phyloP scores from a whole-genome alignment of 2,113 vertebrate species.

The Tachuris rubrigastra region DNA sequence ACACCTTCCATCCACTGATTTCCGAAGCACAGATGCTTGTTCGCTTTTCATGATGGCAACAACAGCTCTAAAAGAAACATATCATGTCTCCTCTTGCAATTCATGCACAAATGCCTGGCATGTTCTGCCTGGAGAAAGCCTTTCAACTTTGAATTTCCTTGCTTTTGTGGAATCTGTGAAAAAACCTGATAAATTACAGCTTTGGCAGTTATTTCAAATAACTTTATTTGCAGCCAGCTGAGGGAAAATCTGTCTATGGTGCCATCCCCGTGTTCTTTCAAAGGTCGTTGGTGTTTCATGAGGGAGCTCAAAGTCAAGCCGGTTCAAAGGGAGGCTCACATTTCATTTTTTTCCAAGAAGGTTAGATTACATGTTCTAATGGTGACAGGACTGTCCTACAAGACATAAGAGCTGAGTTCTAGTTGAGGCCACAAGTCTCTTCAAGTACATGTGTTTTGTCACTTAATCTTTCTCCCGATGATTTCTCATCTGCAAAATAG shows the following conservation, averaged over 20 bases:
- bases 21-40: conserved; percentile 61
- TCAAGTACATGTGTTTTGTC: conserved; percentile 22
- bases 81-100: conserved; percentile 51
- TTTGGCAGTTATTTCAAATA: conserved; percentile 59
- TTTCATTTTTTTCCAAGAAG: conserved; percentile 13
- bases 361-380: conserved; percentile 11
- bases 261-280: background rate
- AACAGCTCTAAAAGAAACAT: conserved; percentile 62
- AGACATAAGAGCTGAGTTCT: conserved; percentile 8
- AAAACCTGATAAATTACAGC: conserved; percentile 47
- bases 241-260: conserved; percentile 33
- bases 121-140: conserved; percentile 52
- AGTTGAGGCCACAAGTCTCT: background rate
- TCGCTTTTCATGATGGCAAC: conserved; percentile 57
- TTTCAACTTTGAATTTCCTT: conserved; percentile 55
- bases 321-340: conserved; percentile 34
- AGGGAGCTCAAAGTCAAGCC: conserved; percentile 14
- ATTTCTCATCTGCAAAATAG: background rate
- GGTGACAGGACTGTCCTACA: conserved; percentile 23
- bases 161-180: conserved; percentile 53
- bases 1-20: conserved; percentile 53
- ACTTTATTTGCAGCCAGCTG: conserved; percentile 31
- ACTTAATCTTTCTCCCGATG: background rate
- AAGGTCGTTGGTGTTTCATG: background rate
- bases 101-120: conserved; percentile 61